phyloP scores from a whole-genome alignment of 92 coral and sea anemone species.

The Porites evermanni region DNA sequence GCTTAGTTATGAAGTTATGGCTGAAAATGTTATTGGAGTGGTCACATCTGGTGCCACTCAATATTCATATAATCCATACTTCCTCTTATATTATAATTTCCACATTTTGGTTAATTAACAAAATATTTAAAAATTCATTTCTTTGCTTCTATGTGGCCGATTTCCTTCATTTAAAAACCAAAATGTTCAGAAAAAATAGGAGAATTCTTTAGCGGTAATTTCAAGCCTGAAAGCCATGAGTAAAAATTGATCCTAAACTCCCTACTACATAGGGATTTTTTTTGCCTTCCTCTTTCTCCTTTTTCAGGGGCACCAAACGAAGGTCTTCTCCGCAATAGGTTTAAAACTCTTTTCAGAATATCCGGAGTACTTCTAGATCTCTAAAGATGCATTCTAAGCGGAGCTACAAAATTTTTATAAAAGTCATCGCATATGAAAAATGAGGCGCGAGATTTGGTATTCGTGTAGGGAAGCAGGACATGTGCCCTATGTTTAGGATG shows the following conservation, averaged over 20 bases:
- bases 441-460: too few species aligned
- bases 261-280: not conserved
- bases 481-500: too few species aligned
- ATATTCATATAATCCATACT: slow-evolving; percentile 3
- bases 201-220: slow-evolving; percentile 20
- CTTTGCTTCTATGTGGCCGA: slow-evolving; percentile 41
- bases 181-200: slow-evolving; percentile 24
- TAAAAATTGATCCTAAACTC: slow-evolving; percentile 4
- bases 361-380: too few species aligned
- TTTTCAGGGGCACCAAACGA: too few species aligned
- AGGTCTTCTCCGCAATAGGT: too few species aligned
- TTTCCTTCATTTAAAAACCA: slow-evolving; percentile 37
- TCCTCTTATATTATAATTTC: slow-evolving; percentile 25
- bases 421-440: too few species aligned
- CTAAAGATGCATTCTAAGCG: too few species aligned
- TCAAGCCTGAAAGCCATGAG: slow-evolving; percentile 17
- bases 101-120: slow-evolving; percentile 23
- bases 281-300: too few species aligned
- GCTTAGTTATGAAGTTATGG: slow-evolving; percentile 41
- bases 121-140: slow-evolving; percentile 15
- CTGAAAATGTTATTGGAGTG: slow-evolving; percentile 29
- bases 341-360: too few species aligned
- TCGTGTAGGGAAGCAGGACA: too few species aligned
- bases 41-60: slow-evolving; percentile 30
- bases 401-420: too few species aligned